Evolutionary conservation across 92 coral and sea anemone genomes (phyloP), one percentile per base, ranked within the genome.

Genomic region (Zoanthus solanderi): DNA sequence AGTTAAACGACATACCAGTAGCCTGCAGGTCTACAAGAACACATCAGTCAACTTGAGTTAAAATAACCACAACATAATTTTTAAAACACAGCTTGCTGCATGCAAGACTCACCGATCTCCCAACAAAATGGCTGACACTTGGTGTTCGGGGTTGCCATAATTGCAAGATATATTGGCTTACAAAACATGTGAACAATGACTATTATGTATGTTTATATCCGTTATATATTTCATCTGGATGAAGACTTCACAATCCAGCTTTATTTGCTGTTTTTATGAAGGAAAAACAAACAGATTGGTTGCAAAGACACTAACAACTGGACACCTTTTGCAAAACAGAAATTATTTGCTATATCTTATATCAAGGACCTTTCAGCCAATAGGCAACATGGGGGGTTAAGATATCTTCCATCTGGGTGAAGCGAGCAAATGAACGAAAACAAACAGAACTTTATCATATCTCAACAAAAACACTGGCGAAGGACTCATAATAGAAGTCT

Each of bases 221-320:
- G 2, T 63, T n/a, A 63, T n/a, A 16, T 9, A 23, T 4, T 28
- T 5, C 16, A 63, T 63, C 29, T n/a, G 0, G 9, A 5, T 63
- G 28, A 63, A 63, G 69, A 63, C 17, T 58, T 16, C 5, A 17
- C 7, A 63, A 48, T 75, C 12, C 60, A 18, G 30, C 61, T 8
- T 75, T 75, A 75, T 75, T 75, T 47, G 79, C 37, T 12, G 15
- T 75, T 23, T 50, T 75, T 11, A 46, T 12, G 30, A n/a, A 46
- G 60, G 8, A 75, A 75, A 47, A 75, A 75, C 60, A 75, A 75
- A 75, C n/a, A 75, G 4, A 18, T 75, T 75, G 48, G 60, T 13
- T 34, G 79, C 46, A 46, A 75, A 75, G 58, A 42, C 34, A 30
- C 60, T 18, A 42, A 44, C 29, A 47, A 52, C 52, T 73, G 42